Evolutionary conservation across 2,888 invertebrate genomes (phyloP).

Genomic region (Caenorhabditis sp.): DNA sequence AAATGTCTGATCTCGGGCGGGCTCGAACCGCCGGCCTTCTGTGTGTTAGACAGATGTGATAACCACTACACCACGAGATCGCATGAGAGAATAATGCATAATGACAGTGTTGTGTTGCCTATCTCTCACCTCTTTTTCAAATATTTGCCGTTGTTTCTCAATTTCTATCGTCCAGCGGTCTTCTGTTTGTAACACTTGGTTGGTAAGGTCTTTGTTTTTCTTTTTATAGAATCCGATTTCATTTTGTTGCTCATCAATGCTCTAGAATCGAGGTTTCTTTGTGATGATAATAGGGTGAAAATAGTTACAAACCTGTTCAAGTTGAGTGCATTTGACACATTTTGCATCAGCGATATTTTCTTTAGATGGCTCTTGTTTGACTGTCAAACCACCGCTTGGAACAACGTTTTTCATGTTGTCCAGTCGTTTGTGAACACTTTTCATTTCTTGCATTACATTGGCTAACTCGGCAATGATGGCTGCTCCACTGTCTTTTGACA

Average conservation of each 20-base stretch:
- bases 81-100: neutral
- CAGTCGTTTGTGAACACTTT: constrained; percentile 59
- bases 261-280: no score
- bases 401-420: constrained; percentile 51
- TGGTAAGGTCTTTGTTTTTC: constrained; percentile 69
- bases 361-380: constrained; percentile 23
- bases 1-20: constrained; percentile 62
- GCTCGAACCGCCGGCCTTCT: constrained; percentile 69
- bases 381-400: constrained; percentile 8
- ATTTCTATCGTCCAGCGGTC: constrained; percentile 71
- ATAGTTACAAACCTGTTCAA: constrained; percentile 16
- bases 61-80: constrained; percentile 68
- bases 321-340: constrained; percentile 51
- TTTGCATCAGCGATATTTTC: constrained; percentile 34
- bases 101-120: neutral
- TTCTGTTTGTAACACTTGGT: constrained; percentile 70
- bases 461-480: constrained; percentile 66
- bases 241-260: constrained; percentile 51
- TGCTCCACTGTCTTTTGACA: constrained; percentile 65
- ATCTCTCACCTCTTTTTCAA: constrained; percentile 52
- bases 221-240: constrained; percentile 66
- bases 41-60: constrained; percentile 70
- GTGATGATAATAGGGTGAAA: no score
- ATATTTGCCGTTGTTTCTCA: constrained; percentile 67
- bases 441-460: constrained; percentile 68